Evolutionary conservation across 2,888 invertebrate genomes (phyloP).

Genomic region (Cheilosia vulpina): DNA sequence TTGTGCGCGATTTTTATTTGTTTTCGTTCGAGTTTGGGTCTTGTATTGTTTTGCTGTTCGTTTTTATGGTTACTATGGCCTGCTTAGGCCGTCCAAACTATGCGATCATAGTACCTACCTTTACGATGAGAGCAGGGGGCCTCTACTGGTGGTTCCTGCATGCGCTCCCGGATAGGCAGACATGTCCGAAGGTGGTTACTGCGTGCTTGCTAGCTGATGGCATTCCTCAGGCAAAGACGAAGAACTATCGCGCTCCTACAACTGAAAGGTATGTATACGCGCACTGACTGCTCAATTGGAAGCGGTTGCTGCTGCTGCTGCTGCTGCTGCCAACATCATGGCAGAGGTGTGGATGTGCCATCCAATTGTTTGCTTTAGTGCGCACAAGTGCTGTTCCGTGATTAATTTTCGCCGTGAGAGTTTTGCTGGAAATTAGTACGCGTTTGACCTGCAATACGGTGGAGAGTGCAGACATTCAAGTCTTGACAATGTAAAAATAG

Average conservation of each 20-base stretch:
- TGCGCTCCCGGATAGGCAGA: slow-evolving; percentile 74
- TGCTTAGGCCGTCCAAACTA: slow-evolving; percentile 61
- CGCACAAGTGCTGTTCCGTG: slow-evolving; percentile 57
- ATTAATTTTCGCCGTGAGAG: slow-evolving; percentile 74
- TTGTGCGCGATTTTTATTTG: slow-evolving; percentile 74
- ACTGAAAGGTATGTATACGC: slow-evolving; percentile 71
- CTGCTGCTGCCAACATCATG: slow-evolving; percentile 14
- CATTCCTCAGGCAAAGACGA: slow-evolving; percentile 61
- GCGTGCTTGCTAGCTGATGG: slow-evolving; percentile 65
- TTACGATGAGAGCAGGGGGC: slow-evolving; percentile 24
- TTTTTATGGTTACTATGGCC: slow-evolving; percentile 62
- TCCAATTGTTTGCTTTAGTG: slow-evolving; percentile 55
- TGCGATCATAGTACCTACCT: slow-evolving; percentile 4
- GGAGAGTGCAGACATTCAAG: neutral
- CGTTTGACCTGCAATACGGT: slow-evolving; percentile 62
- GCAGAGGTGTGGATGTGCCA: slow-evolving; percentile 69
- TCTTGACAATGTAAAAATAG: slow-evolving; percentile 28
- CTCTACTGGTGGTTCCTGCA: slow-evolving; percentile 64
- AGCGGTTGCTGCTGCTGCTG: slow-evolving; percentile 24
- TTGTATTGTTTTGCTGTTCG: slow-evolving; percentile 18
- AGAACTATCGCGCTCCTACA: slow-evolving; percentile 69
- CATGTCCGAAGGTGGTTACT: slow-evolving; percentile 75
- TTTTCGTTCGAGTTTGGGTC: slow-evolving; percentile 43
- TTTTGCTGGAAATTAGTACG: slow-evolving; percentile 70
- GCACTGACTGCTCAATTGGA: slow-evolving; percentile 66